phyloP scores from a whole-genome alignment of 1,140 invertebrate genomes.

The Apis dorsata region DNA sequence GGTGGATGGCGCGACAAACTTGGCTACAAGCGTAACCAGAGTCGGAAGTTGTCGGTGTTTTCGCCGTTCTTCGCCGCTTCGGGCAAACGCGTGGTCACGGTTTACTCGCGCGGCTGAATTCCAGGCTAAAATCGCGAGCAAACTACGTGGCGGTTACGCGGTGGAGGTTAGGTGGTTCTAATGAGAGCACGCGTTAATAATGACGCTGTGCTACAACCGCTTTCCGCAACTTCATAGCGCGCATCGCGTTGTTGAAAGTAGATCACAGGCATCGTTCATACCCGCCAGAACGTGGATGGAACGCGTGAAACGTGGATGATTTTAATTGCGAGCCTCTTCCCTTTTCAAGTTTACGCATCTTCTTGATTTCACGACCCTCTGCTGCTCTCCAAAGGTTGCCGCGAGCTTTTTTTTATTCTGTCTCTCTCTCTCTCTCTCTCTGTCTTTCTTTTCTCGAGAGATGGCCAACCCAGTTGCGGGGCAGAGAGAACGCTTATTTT shows the following conservation, averaged over 20 bases:
- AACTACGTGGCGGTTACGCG: neutral
- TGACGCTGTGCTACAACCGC: constrained; percentile 39
- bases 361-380: constrained; percentile 1
- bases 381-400: too few species aligned
- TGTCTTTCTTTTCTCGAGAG: too few species aligned
- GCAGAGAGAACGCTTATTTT: neutral
- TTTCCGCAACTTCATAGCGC: constrained; percentile 44
- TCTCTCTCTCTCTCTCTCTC: neutral
- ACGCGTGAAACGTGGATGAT: constrained; percentile 25
- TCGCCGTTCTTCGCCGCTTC: constrained; percentile 3
- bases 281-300: constrained; percentile 6
- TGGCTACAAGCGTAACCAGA: neutral
- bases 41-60: constrained; percentile 26
- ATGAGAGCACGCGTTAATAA: constrained; percentile 48
- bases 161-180: constrained; percentile 10
- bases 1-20: neutral
- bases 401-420: neutral
- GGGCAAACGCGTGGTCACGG: neutral
- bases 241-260: constrained; percentile 9
- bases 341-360: neutral
- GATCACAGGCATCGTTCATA: constrained; percentile 20
- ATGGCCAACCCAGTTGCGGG: too few species aligned
- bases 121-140: constrained; percentile 29
- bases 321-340: constrained; percentile 18
- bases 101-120: neutral